Evolutionary conservation across 2,113 vertebrate genomes (phyloP), one percentile per base, ranked within the genome.

Genomic region (Balaeniceps rex): DNA sequence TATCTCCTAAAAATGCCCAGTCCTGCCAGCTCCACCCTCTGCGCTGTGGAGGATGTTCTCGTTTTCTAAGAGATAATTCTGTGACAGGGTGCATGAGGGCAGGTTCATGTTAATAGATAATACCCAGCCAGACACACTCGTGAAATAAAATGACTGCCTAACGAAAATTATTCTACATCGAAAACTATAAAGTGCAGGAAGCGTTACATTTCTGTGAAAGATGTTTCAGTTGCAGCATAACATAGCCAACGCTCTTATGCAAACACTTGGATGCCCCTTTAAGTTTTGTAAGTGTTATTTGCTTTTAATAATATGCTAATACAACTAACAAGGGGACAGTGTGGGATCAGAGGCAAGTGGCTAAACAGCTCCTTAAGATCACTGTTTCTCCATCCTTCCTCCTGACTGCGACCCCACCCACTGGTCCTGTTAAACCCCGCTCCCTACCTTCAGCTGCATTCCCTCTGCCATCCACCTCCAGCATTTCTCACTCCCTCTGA

Each of bases 1-100:
- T 97, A 86, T 94, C 94, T 97, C 75, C 91, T 97, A 87, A 96
- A 98, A 98, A 92, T 91, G 68, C 52, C 94, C 93, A 54, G 47
- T 81, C 68, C 88, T 90, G 54, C 76, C 78, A 76, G 63, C 80
- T 87, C 92, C 93, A 96, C 94, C 96, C 94, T 93, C 55, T 10
- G 6, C 4, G 1, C 60, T 79, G 57, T 55, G 70, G 82, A 91
- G 60, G 38, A 54, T 88, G 68, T 86, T 86, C 57, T 88, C 40
- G 1, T 90, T 92, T 94, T 88, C 85, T 78, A 61, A 87, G 75
- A 87, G 93, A 93, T 66, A 77, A 77, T 52, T 90, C 49, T 23
- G 22, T 92, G 84, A 55, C 49, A 74, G 87, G 33, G 83, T 86
- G n/a, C 26, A 21, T 66, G 68, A 93, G 74, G 55, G 54, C 68